Conservation (phyloP, 2,888 invertebrate species). For the Drosophila fungiperda region DNA sequence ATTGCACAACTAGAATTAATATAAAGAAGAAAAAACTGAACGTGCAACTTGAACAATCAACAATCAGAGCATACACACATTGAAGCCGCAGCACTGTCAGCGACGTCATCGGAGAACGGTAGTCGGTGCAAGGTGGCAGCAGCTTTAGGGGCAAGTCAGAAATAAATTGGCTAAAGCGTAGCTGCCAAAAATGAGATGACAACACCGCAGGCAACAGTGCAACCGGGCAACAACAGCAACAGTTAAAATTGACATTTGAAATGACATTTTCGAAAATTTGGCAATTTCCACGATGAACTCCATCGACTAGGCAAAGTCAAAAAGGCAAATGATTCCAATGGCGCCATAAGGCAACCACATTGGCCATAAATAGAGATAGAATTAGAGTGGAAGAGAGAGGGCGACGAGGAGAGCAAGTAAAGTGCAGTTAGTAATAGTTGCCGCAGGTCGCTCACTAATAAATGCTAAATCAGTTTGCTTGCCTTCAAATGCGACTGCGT, state of each 20-base stretch:
- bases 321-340: constrained; percentile 19
- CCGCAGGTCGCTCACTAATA: constrained; percentile 30
- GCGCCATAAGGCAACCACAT: constrained; percentile 21
- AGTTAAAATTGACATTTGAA: constrained; percentile 67
- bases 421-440: not conserved
- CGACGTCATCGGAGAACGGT: not conserved
- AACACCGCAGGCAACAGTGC: constrained; percentile 32
- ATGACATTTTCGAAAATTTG: constrained; percentile 73
- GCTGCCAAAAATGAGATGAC: constrained; percentile 49
- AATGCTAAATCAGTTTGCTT: constrained; percentile 70
- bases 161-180: constrained; percentile 44
- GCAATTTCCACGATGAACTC: constrained; percentile 59
- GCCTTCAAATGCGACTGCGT: constrained; percentile 16
- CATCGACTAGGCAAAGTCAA: constrained; percentile 4
- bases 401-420: not conserved
- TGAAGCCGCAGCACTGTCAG: constrained; percentile 24
- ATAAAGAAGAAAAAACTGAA: constrained; percentile 26
- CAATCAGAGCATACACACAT: constrained; percentile 72
- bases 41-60: constrained; percentile 61
- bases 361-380: constrained; percentile 1
- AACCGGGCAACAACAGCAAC: constrained; percentile 14
- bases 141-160: not conserved
- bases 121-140: not conserved
- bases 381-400: not conserved
- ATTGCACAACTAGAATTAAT: constrained; percentile 62